These are phyloP conservation scores for Drosophila maculinotata DNA, from an alignment of 2,888 invertebrate species.

Conservation along the genomic window DNA sequence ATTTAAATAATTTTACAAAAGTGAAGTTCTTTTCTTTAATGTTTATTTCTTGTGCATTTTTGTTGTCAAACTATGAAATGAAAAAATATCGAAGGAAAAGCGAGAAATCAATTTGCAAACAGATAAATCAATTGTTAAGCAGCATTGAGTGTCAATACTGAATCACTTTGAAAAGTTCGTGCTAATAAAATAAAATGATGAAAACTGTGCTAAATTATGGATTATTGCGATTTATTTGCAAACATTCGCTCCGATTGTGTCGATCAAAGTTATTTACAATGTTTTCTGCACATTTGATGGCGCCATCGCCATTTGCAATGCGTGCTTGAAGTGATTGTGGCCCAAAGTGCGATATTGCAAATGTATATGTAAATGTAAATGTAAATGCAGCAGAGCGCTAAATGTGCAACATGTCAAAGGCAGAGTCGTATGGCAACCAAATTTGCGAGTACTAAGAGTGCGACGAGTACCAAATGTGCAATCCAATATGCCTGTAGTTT, in stretches of 20 bases:
- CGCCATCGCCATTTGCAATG: slow-evolving; percentile 1
- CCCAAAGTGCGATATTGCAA: slow-evolving; percentile 10
- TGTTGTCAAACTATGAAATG: too few species aligned
- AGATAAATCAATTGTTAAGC: too few species aligned
- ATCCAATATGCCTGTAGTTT: slow-evolving; percentile 80
- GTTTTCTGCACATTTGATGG: not conserved
- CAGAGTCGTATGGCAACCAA: slow-evolving; percentile 7
- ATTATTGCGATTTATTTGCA: not conserved
- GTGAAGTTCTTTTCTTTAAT: too few species aligned
- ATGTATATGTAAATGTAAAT: not conserved
- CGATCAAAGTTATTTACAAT: not conserved
- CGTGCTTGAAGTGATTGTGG: not conserved
- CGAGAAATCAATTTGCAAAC: too few species aligned
- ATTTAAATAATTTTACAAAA: too few species aligned
- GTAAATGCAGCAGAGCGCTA: slow-evolving; percentile 14
- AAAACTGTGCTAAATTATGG: not conserved
- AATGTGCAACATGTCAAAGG: slow-evolving; percentile 32
- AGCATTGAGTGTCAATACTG: too few species aligned
- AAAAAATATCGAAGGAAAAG: too few species aligned
- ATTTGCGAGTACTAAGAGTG: slow-evolving; percentile 12
- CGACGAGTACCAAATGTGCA: too few species aligned
- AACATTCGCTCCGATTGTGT: slow-evolving; percentile 3
- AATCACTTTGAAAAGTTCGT: not conserved
- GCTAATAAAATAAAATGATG: not conserved
- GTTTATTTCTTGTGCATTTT: too few species aligned